Base-by-base conservation (phyloP, 2,113 vertebrate species). In the Brienomyrus brachyistius region DNA sequence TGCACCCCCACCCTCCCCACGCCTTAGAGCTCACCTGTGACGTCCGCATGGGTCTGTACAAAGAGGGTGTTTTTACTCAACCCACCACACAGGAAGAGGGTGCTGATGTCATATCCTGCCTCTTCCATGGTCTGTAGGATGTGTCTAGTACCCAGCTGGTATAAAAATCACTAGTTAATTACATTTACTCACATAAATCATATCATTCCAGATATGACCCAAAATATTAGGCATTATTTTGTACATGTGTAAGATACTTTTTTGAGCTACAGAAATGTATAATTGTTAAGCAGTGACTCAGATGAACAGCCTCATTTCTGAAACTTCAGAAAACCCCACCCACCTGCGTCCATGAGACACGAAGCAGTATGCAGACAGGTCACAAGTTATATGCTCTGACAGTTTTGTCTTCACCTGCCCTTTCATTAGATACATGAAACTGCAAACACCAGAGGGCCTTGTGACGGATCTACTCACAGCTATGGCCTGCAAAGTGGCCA, bases 41-140 rank as follows among this genome's bases (percentile, higher is more conserved):
- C 95, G 89, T 98, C 98, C 0, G 98, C 97, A 0, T 99, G 98
- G 93, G 97, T 96, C 94, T 98, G 97, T 70, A 99, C 97, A 91
- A 97, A 99, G 89, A 99, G 95, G 1, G 95, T 89, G 88, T 99
- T 99, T 95, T 99, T 99, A 96, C 98, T 99, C 92, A 99, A 94
- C 5, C 98, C 98, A 2, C 98, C 98, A 1, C 98, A 99, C 89
- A 99, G 94, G 91, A 98, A 99, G 88, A 99, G 94, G 0, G 97
- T 97, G 91, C 59, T 96, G 95, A 99, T 95, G 27, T 92, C 95
- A 90, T 99, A 97, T 1, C 98, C 98, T 50, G 97, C 96, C 87
- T 95, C 92, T 92, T 94, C 94, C 98, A 99, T 97, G 0, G 95
- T 92, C 88, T 98, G 97, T 91, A 99, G 94, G 92, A 99, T 98